Evolutionary conservation across 2,888 invertebrate genomes (phyloP).

Genomic region (Nowickia ferox): DNA sequence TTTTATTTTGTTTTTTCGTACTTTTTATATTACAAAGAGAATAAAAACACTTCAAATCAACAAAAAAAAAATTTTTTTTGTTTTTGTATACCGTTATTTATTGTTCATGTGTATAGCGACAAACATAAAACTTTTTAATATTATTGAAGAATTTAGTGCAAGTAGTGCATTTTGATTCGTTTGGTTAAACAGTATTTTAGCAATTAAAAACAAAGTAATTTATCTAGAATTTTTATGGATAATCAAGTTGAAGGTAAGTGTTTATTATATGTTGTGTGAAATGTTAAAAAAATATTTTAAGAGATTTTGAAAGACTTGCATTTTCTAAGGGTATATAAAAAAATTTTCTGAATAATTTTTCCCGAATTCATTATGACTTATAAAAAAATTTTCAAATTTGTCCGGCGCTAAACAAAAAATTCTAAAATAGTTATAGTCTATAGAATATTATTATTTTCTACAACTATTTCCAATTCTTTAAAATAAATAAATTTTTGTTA

Average conservation of each 20-base stretch:
- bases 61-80: too few relatives aligned
- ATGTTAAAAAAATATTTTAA: slow-evolving; percentile 9
- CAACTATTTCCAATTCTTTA: slow-evolving; percentile 1
- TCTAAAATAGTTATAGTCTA: not conserved
- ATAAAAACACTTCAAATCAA: not conserved
- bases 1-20: not conserved
- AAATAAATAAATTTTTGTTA: not conserved
- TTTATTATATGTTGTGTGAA: not conserved
- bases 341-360: too few relatives aligned
- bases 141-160: too few relatives aligned
- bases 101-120: too few relatives aligned
- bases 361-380: not conserved
- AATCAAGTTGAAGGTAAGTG: slow-evolving; percentile 18
- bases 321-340: too few relatives aligned
- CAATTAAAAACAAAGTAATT: not conserved
- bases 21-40: not conserved
- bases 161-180: too few relatives aligned
- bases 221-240: slow-evolving; percentile 15
- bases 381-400: not conserved
- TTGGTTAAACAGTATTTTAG: not conserved
- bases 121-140: too few relatives aligned
- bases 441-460: slow-evolving; percentile 1
- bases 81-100: too few relatives aligned
- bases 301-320: too few relatives aligned
- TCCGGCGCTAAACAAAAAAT: not conserved